Evolutionary conservation across 1,140 invertebrate species (phyloP), one percentile per base, ranked within the genome.

Genomic region (Zaprionus inermis): DNA sequence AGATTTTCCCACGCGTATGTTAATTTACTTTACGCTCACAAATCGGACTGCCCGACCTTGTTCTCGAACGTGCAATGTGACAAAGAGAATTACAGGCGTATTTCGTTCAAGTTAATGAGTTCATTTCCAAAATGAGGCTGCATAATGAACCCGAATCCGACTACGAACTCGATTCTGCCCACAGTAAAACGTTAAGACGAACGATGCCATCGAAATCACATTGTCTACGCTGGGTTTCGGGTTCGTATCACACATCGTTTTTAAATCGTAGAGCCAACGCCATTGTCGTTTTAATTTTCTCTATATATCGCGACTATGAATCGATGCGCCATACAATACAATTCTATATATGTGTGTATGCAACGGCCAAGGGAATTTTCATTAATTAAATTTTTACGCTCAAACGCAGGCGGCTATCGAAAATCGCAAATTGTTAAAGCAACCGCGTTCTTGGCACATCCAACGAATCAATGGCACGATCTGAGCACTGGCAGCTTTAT

Each of bases 381-480:
- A 75, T 80, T 80, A 80, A 80, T 80, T 80, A 80, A 80, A 80
- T 80, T 76, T 80, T 80, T 80, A 80, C 79, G 78, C 78, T 80
- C 57, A 76, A 80, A 79, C 79, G 77, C 77, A 79, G 55, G 41
- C 74, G 52, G 73, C 75, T 52, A 70, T 78, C 49, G 49, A 20
- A 51, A 51, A 51, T 51, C 49, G 49, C 22, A 51, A 22, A 22
- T 51, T 1, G 49, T 51, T 22, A 51, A 22, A 24, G 49, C 20
- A 16, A 10, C n/a, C 38, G 22, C 58, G 14, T 38, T 60, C 22
- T 34, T 24, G 34, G 22, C 34, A 44, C 36, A 44, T 60, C 11
- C 32, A 28, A 16, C 30, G 52, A 55, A 55, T 28, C 52, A 28
- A 55, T 55, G 24, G 49, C 18, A 51, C 14, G 38, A 44, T 44